These are phyloP conservation scores for Eucidaris tribuloides DNA, from an alignment of 35 echinoderm and acorn worm genomes.

Conservation along the genomic window DNA sequence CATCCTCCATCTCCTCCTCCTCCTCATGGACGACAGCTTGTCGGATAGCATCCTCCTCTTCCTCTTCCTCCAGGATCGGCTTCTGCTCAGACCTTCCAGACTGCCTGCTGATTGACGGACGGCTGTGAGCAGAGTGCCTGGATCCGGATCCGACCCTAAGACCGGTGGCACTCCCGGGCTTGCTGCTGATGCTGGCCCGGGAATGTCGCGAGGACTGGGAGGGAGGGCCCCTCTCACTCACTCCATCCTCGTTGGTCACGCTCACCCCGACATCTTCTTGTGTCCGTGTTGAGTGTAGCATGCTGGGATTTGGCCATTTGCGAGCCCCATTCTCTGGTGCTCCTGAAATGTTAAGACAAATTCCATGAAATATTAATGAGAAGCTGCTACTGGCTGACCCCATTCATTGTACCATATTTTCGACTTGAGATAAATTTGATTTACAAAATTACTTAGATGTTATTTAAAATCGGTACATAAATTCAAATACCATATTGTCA, in stretches of 20 bases:
- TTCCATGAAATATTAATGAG: background rate
- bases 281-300: background rate
- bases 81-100: slow-evolving; percentile 10
- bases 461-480: too few relatives aligned
- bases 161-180: slow-evolving; percentile 15
- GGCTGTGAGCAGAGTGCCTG: slow-evolving; percentile 31
- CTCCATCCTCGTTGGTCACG: background rate
- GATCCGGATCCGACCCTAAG: background rate
- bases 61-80: background rate
- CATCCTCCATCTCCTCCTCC: slow-evolving; percentile 2
- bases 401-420: too few relatives aligned
- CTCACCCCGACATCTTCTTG: background rate
- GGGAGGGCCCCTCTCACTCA: background rate
- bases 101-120: slow-evolving; percentile 39
- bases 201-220: slow-evolving; percentile 21
- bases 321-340: slow-evolving; percentile 58
- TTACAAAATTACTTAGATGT: too few relatives aligned
- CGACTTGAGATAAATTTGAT: too few relatives aligned
- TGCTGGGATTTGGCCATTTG: slow-evolving; percentile 54
- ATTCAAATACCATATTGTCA: too few relatives aligned
- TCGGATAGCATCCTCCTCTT: slow-evolving; percentile 27
- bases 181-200: slow-evolving; percentile 1
- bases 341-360: slow-evolving; percentile 25
- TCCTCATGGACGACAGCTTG: slow-evolving; percentile 34
- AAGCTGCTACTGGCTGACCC: too few relatives aligned